phyloP scores from a whole-genome alignment of 2,113 vertebrate genomes.

The Anolis carolinensis region DNA sequence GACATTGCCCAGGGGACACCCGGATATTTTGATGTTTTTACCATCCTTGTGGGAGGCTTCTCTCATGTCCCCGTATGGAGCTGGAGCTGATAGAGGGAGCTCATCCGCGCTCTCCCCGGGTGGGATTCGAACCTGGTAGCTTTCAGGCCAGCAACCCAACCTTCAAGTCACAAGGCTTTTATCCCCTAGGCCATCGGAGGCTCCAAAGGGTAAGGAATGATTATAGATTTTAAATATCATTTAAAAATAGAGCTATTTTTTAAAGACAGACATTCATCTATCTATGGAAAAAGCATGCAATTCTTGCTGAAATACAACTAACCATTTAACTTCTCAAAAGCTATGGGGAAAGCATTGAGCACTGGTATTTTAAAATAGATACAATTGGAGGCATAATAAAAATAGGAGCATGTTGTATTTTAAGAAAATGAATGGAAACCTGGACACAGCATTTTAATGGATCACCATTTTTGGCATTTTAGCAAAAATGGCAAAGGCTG shows the following conservation, averaged over 20 bases:
- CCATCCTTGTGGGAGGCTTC: no score
- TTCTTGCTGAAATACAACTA: not conserved
- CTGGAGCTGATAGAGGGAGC: no score
- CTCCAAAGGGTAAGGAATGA: no score
- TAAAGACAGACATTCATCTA: not conserved
- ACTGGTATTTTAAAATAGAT: not conserved
- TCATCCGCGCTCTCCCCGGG: no score
- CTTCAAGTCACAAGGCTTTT: no score
- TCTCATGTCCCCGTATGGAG: no score
- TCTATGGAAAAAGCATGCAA: not conserved
- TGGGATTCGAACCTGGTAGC: no score
- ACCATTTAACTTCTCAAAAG: not conserved
- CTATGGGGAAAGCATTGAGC: not conserved
- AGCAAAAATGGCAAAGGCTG: not conserved
- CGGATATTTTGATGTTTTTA: no score
- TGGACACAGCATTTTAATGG: not conserved
- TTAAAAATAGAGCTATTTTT: not conserved
- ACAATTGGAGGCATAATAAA: not conserved
- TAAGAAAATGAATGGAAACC: not conserved
- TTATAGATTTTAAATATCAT: not conserved
- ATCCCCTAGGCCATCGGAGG: no score
- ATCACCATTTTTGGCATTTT: not conserved
- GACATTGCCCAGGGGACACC: no score
- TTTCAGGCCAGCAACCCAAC: no score
- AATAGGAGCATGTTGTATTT: not conserved